Conservation (phyloP, 2,113 vertebrate species). For the Pelmatolapia mariae region DNA sequence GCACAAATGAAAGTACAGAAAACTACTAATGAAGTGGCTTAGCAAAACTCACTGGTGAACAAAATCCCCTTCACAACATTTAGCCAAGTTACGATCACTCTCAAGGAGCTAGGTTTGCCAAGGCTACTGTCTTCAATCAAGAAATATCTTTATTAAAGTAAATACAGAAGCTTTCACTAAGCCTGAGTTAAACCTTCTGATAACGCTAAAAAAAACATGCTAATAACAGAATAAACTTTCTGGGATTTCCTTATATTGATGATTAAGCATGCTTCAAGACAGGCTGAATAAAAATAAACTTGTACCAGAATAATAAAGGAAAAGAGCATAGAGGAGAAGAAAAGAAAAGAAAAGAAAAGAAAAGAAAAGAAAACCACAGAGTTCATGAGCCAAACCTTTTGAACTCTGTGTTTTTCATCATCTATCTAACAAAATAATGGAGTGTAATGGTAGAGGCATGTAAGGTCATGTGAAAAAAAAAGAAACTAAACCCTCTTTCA, state of each 20-base stretch:
- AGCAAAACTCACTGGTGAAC: background rate
- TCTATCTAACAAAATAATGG: background rate
- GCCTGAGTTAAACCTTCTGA: background rate
- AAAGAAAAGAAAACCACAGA: background rate
- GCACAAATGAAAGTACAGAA: background rate
- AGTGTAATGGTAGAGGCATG: background rate
- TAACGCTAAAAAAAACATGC: fast-evolving
- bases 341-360: background rate
- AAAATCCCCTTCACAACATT: background rate
- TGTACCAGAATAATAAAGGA: background rate
- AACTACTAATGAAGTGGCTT: background rate
- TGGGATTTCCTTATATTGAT: background rate
- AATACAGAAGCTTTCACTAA: background rate
- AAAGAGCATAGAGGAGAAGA: background rate
- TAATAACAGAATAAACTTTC: background rate
- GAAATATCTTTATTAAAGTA: background rate
- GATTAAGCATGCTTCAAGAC: background rate
- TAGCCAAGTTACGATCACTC: background rate
- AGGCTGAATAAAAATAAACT: background rate
- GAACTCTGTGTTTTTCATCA: background rate
- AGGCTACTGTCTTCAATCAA: background rate
- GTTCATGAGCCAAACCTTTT: background rate
- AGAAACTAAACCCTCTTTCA: background rate
- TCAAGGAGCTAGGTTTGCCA: background rate
- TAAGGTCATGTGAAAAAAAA: background rate